Evolutionary conservation across 2,797 vertebrate species (phyloP).

Genomic region (Sebastes miniatus): DNA sequence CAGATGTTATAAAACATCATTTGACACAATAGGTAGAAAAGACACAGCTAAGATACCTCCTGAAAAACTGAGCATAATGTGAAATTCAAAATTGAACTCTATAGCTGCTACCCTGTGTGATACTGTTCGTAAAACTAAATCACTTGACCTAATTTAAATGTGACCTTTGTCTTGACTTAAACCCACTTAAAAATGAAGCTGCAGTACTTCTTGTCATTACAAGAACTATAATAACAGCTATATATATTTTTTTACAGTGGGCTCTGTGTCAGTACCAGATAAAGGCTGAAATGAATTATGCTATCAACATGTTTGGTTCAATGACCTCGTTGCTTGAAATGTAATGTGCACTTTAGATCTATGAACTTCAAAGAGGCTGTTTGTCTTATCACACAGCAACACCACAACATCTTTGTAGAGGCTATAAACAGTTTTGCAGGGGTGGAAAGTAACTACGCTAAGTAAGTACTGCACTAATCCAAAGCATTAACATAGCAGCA

Average conservation of each 20-base stretch:
- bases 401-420: background rate
- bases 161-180: background rate
- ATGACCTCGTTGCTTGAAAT: conserved; percentile 24
- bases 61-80: background rate
- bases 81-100: background rate
- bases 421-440: conserved; percentile 21
- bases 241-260: background rate
- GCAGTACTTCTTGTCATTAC: background rate
- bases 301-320: conserved; percentile 15
- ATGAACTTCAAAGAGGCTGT: conserved; percentile 55
- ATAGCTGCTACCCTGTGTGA: no score
- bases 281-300: conserved; percentile 14
- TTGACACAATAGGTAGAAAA: background rate
- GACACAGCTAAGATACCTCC: background rate
- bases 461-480: background rate
- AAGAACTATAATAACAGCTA: background rate
- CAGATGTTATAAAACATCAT: background rate
- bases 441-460: background rate
- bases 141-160: background rate
- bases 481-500: background rate
- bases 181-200: background rate
- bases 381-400: conserved; percentile 45
- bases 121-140: background rate
- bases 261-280: conserved; percentile 4
- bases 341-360: conserved; percentile 56